Evolutionary conservation across 2,113 vertebrate genomes (phyloP), one percentile per base, ranked within the genome.

Genomic region (Erythrocercus mccallii): DNA sequence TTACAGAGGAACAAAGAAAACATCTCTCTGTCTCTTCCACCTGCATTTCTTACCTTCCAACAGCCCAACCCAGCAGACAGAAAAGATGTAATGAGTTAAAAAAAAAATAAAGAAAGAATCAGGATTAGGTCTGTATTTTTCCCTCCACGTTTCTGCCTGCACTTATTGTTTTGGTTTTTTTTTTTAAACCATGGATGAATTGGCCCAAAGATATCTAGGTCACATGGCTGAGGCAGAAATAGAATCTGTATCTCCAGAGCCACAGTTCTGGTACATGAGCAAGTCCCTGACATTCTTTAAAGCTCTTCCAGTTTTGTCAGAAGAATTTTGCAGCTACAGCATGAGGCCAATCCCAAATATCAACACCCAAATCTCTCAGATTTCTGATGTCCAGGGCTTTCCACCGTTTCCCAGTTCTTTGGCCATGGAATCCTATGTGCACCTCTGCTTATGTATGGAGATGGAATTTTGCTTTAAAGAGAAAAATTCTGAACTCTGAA

Each of bases 161-260:
- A 18, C 42, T 77, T 86, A 33, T 9, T 69, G 24, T 58, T 13
- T 10, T 9, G 38, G 38, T 40, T 14, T 37, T 48, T 54, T 37
- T 25, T 47, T 33, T 31, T 7, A 84, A 86, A 72, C 61, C 38
- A 4, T 51, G 85, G 78, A 20, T 57, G 74, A 90, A 91, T 40
- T 50, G 95, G 88, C 48, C 88, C 92, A 93, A 68, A 96, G 85
- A 86, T 73, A 82, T 65, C 1, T 30, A n/a, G 85, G 94, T 88
- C 92, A 88, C 48, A 8, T 48, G 70, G 82, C 53, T 86, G 92
- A 69, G 66, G 81, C 92, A 96, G 92, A 91, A 96, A 94, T 76
- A 94, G 94, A 90, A 93, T 31, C 90, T 8, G 4, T 6, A 45
- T 93, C 90, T 92, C 85, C 66, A 88, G 92, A 92, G 90, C 64